A percentile compares a stretch with the other conserved stretches of the same genome.
Conservation (phyloP, 2,113 vertebrate genomes). For the Brevimyrus niger region DNA sequence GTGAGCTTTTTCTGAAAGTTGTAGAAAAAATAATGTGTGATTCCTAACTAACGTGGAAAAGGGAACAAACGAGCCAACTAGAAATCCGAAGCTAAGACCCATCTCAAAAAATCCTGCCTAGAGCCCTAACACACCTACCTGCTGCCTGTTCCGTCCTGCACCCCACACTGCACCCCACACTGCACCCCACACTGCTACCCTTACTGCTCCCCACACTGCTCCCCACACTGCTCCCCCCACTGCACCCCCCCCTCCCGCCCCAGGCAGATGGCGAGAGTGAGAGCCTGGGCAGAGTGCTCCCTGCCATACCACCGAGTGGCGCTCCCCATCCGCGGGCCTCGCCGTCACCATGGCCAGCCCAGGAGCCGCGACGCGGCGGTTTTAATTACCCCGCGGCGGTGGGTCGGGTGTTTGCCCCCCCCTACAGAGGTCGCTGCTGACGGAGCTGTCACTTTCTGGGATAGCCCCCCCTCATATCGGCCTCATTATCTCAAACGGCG, state of each 20-base stretch:
- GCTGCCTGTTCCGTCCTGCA: not conserved
- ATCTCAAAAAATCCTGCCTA: not conserved
- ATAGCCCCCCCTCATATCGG: constrained; percentile 10
- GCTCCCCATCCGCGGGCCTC: not conserved
- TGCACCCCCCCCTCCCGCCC: not conserved
- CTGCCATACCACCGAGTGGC: not conserved
- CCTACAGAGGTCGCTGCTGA: not conserved
- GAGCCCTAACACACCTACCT: not conserved
- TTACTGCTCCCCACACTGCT: not conserved
- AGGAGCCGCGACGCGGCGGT: not conserved
- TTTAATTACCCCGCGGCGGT: constrained; percentile 21
- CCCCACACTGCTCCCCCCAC: too few relatives aligned
- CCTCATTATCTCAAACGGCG: constrained; percentile 22
- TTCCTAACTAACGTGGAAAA: not conserved
- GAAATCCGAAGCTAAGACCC: not conserved
- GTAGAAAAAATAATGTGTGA: not conserved
- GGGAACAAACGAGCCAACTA: not conserved
- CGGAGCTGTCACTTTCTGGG: constrained; percentile 14
- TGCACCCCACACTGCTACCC: not conserved
- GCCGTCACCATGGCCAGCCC: not conserved
- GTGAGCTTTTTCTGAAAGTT: too few relatives aligned
- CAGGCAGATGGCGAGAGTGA: not conserved
- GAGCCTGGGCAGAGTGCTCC: not conserved
- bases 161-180: not conserved
- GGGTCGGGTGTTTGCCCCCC: not conserved